phyloP scores from a whole-genome alignment of 2,888 invertebrate genomes.

The Drosophila peninsularis region DNA sequence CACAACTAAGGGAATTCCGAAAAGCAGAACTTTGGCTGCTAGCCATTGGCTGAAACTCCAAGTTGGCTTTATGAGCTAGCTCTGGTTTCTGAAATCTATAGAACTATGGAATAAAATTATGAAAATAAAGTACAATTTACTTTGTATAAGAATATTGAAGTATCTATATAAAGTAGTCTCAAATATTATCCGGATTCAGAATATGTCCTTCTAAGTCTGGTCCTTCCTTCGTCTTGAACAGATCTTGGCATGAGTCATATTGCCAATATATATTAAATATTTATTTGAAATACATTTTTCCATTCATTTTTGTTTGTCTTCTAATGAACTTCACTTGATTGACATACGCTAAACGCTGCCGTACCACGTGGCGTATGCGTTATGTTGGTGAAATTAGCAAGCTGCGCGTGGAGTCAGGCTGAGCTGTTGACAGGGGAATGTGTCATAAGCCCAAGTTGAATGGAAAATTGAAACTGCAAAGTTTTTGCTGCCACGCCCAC shows the following conservation, averaged over 20 bases:
- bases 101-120: neutral
- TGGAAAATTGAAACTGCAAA: conserved; percentile 56
- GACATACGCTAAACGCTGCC: neutral
- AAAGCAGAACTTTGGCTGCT: neutral
- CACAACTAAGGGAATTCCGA: conserved; percentile 14
- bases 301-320: no score
- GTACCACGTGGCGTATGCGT: conserved; percentile 47
- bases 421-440: conserved; percentile 17
- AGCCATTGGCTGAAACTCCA: neutral
- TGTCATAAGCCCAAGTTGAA: conserved; percentile 40
- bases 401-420: neutral
- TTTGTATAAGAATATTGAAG: no score
- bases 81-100: neutral
- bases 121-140: no score
- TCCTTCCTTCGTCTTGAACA: no score
- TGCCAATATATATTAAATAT: no score
- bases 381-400: conserved; percentile 25
- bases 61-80: no score
- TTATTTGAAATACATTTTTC: no score
- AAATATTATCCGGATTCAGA: no score
- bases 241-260: no score
- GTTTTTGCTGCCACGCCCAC: conserved; percentile 14
- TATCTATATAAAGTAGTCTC: no score
- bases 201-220: no score
- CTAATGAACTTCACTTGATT: no score